Evolutionary conservation across 1,140 invertebrate species (phyloP), one percentile per base, ranked within the genome.

Genomic region (Atta texana): DNA sequence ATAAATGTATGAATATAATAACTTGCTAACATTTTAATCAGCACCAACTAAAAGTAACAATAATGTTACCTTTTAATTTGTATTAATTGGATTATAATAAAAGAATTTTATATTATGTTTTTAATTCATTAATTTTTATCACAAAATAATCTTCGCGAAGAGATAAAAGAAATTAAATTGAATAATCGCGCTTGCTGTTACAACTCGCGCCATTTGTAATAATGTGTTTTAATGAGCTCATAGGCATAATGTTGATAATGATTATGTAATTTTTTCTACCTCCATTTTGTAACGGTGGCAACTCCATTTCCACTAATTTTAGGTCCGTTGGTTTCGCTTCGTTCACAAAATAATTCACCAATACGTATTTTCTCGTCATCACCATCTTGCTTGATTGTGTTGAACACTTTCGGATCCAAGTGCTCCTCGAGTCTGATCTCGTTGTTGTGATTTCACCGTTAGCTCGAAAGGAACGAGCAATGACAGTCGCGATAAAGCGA

Each of bases 281-380:
- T 94, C 96, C 97, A 95, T 97, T 95, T 91, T 96, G 95, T 59
- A 97, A 86, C 39, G 95, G 92, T 8, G 96, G 96, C 44, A 97
- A 87, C 84, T 97, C 95, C 92, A 97, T 96, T 92, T 97, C 96
- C 0, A 96, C 95, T 28, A 97, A 93, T 91, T 96, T 93, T 57
- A 97, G 96, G 93, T 97, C 96, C 31, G 94, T 95, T 61, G 94
- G 93, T 89, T 97, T 97, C 14, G 97, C 97, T 85, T 96, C 95
- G 1, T 96, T 97, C 87, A 96, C 93, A 91, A 97, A 97, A 88
- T 96, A 95, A 89, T 96, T 96, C 0, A 93, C 95, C 18, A 97
- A 90, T 24, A 97, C 94, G 91, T 96, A 97, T 93, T 96, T 96
- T 89, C 95, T 96, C 16, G 96, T 95, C 72, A 93, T 95, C 2